A percentile compares a stretch with the other conserved stretches of the same genome.
Evolutionary conservation across 2,113 vertebrate species (phyloP).

Genomic region (Perccottus glenii): DNA sequence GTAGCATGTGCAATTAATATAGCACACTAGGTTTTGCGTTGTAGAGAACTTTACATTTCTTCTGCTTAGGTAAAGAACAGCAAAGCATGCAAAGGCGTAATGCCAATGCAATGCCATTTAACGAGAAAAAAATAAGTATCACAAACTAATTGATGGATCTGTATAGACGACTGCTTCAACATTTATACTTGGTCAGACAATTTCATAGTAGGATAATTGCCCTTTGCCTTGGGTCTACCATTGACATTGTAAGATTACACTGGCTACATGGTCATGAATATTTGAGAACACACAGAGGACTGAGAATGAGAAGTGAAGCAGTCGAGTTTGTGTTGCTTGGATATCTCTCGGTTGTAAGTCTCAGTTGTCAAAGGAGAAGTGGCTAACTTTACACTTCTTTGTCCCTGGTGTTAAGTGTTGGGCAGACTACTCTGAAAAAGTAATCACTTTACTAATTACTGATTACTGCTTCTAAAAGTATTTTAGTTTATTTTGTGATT

Average conservation of each 20-base stretch:
- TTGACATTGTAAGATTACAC: conserved; percentile 66
- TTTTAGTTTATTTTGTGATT: too few species aligned
- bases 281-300: conserved; percentile 57
- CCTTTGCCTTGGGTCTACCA: conserved; percentile 57
- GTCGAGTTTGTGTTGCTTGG: conserved; percentile 31
- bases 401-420: conserved; percentile 9
- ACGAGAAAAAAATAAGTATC: too few species aligned
- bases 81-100: too few species aligned
- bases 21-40: background rate
- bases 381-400: conserved; percentile 31
- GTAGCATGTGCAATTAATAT: conserved; percentile 2
- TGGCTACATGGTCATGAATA: conserved; percentile 70
- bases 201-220: conserved; percentile 69
- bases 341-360: conserved; percentile 52
- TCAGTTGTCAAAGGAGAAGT: conserved; percentile 49
- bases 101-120: too few species aligned
- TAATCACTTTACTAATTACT: too few species aligned
- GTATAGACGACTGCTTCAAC: conserved; percentile 52
- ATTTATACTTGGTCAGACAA: conserved; percentile 40
- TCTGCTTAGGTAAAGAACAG: conserved; percentile 12
- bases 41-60: background rate
- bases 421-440: too few species aligned
- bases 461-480: too few species aligned
- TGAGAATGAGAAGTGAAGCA: conserved; percentile 46
- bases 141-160: too few species aligned